These are phyloP conservation scores for Microcebus ravelobensis DNA, from an alignment of 2,113 vertebrate genomes.

Conservation along the genomic window DNA sequence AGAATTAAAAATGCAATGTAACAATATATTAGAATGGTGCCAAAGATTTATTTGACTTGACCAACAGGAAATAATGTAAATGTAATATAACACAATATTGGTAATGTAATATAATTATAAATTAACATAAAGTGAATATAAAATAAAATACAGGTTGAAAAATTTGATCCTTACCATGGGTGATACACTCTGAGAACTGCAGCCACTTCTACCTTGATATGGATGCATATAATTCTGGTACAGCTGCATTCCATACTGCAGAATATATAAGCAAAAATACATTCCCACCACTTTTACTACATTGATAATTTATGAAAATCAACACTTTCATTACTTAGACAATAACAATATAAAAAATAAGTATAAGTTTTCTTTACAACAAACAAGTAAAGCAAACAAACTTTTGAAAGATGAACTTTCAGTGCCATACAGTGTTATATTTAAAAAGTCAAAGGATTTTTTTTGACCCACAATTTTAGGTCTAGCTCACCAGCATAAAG, in stretches of 20 bases:
- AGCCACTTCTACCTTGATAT: slow-evolving; percentile 89
- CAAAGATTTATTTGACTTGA: slow-evolving; percentile 35
- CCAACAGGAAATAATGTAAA: not conserved
- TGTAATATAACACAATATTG: not conserved
- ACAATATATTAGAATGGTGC: not conserved
- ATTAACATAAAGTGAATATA: not conserved
- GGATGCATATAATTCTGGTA: slow-evolving; percentile 97
- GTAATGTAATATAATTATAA: not conserved
- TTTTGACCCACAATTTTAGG: not conserved
- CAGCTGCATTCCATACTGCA: slow-evolving; percentile 96
- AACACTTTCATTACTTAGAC: not conserved
- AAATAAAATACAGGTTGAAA: slow-evolving; percentile 30
- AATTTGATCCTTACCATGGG: slow-evolving; percentile 91
- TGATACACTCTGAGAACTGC: slow-evolving; percentile 88
- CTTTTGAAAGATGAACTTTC: not conserved
- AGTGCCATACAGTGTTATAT: not conserved
- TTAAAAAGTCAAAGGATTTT: slow-evolving; percentile 24
- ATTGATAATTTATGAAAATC: not conserved
- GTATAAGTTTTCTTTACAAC: not conserved
- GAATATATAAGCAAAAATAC: slow-evolving; percentile 69
- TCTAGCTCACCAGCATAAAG: not conserved
- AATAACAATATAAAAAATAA: not conserved
- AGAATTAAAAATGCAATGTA: slow-evolving; percentile 11
- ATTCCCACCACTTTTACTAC: not conserved
- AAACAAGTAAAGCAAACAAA: not conserved